Conservation (phyloP, 2,888 invertebrate genomes). For the Ctenicera cuprea region DNA sequence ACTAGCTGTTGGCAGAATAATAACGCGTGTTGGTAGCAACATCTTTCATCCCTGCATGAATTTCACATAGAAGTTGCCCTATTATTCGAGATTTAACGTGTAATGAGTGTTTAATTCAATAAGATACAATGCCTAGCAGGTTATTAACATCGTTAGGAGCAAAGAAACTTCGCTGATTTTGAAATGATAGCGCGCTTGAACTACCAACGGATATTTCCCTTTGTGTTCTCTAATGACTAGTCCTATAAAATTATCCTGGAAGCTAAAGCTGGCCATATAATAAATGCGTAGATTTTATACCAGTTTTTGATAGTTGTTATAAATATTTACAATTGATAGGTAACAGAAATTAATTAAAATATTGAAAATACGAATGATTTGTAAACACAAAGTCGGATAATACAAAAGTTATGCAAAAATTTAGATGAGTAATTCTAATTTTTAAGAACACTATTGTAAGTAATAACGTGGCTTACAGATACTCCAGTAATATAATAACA, state of each 20-base stretch:
- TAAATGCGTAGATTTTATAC: background rate
- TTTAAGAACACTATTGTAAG: no score
- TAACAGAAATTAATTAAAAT: no score
- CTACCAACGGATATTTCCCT: background rate
- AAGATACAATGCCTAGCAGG: slow-evolving; percentile 35
- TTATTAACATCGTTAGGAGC: slow-evolving; percentile 18
- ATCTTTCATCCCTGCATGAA: slow-evolving; percentile 36
- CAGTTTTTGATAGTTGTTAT: no score
- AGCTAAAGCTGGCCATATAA: background rate
- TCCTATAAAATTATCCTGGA: background rate
- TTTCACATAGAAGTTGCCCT: slow-evolving; percentile 23
- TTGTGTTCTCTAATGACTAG: background rate
- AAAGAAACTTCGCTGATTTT: slow-evolving; percentile 10
- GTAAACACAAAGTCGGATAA: no score
- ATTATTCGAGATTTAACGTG: slow-evolving; percentile 2
- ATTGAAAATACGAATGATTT: no score
- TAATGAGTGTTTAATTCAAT: slow-evolving; percentile 38
- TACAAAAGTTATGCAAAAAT: no score
- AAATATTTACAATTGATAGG: no score
- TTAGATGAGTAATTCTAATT: no score
- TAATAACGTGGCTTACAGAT: no score
- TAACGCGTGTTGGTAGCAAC: background rate
- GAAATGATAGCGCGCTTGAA: slow-evolving; percentile 6
- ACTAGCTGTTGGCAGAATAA: background rate
- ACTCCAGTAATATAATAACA: no score